Conservation (phyloP, 2,113 vertebrate genomes). For the Vanacampus margaritifer region DNA sequence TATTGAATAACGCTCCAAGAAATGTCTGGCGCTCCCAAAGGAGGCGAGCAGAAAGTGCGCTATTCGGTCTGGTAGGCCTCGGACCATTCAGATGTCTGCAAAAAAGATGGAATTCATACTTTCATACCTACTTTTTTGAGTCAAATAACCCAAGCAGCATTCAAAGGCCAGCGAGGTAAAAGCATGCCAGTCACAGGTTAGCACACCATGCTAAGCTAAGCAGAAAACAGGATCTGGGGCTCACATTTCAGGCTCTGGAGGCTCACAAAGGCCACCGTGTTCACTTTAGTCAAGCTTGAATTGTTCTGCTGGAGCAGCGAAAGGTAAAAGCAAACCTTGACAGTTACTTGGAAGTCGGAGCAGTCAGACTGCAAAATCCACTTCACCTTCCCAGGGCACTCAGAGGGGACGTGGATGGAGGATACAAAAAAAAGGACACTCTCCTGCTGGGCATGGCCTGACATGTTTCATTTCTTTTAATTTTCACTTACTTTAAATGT, state of each 20-base stretch:
- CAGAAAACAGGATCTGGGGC: not conserved
- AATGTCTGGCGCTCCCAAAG: not conserved
- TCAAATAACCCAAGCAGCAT: not conserved
- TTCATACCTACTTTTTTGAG: not conserved
- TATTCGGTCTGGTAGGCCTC: not conserved
- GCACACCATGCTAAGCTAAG: conserved; percentile 1
- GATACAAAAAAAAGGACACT: not conserved
- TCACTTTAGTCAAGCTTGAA: conserved; percentile 1
- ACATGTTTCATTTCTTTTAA: no score
- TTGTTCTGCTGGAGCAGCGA: not conserved
- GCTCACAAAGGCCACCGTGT: not conserved
- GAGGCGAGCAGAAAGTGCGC: not conserved
- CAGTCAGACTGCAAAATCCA: not conserved
- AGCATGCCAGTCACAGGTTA: not conserved
- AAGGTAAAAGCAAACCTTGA: not conserved
- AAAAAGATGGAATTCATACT: not conserved
- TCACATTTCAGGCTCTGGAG: not conserved
- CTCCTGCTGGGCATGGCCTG: no score
- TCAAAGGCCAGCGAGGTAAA: not conserved
- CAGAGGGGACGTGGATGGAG: not conserved
- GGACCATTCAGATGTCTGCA: not conserved
- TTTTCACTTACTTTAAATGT: no score
- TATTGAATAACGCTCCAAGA: not conserved
- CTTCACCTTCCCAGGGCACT: not conserved
- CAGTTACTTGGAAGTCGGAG: not conserved